Conservation (phyloP, 2,113 vertebrate species). For the Gadus macrocephalus region DNA sequence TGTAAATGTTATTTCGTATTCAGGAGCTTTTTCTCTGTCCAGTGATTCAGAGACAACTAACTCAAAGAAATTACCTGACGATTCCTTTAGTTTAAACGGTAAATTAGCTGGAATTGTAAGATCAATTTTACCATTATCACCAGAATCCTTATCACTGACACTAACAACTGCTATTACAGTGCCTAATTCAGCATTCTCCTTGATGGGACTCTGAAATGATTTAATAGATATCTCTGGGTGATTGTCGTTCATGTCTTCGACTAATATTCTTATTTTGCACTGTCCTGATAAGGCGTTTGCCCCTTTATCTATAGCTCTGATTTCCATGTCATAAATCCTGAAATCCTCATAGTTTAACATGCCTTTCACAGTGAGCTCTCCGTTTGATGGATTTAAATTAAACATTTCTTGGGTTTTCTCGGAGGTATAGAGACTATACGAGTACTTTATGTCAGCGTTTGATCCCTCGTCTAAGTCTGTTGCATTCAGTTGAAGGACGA, state of each 20-base stretch:
- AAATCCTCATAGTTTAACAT: conserved; percentile 74
- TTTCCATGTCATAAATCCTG: conserved; percentile 65
- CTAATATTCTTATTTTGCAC: conserved; percentile 66
- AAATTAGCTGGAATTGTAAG: conserved; percentile 30
- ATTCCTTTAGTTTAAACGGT: conserved; percentile 48
- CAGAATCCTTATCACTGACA: conserved; percentile 56
- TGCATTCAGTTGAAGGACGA: conserved; percentile 52
- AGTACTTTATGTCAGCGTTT: conserved; percentile 66
- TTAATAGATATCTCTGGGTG: conserved; percentile 58
- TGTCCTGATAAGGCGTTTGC: conserved; percentile 52
- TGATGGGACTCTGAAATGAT: conserved; percentile 51
- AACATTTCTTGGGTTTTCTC: conserved; percentile 64
- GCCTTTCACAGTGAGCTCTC: conserved; percentile 70
- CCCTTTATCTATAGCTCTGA: conserved; percentile 63
- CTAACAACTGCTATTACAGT: conserved; percentile 64
- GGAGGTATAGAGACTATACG: conserved; percentile 69
- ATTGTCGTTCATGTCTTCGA: conserved; percentile 71
- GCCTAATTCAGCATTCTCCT: conserved; percentile 44
- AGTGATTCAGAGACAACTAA: conserved; percentile 46
- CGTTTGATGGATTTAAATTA: conserved; percentile 63
- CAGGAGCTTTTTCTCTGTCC: conserved; percentile 47
- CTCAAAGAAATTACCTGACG: conserved; percentile 61
- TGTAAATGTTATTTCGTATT: conserved; percentile 47
- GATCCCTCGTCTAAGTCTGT: conserved; percentile 65
- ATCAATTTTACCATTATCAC: conserved; percentile 56